Percentiles rank a stretch among this genome's conserved stretches.
phyloP scores from a whole-genome alignment of 2,113 vertebrate genomes.

The Platysteira castanea region DNA sequence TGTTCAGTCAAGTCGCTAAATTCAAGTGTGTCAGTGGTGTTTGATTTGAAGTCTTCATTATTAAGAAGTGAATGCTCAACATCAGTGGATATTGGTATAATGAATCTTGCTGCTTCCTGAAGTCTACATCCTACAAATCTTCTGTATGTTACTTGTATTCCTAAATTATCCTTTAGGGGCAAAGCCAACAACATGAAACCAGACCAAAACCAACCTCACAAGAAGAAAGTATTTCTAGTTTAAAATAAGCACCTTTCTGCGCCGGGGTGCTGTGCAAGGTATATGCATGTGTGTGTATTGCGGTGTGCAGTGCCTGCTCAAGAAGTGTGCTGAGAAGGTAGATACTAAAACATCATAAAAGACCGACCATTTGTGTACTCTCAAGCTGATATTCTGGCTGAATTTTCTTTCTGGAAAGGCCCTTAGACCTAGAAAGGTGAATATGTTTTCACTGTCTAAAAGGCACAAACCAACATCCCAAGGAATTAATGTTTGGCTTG shows the following conservation, averaged over 20 bases:
- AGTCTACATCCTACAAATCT: slow-evolving; percentile 1
- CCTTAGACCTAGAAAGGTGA: not conserved
- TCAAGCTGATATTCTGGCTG: not conserved
- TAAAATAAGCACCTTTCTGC: not conserved
- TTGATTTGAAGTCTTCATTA: slow-evolving; percentile 63
- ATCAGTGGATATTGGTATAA: not conserved
- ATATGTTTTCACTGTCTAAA: not conserved
- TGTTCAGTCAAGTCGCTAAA: slow-evolving; percentile 47
- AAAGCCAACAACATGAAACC: slow-evolving; percentile 2
- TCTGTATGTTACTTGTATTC: slow-evolving; percentile 15
- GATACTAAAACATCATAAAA: not conserved
- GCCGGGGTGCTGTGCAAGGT: not conserved
- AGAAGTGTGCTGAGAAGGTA: not conserved
- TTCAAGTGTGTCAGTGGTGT: slow-evolving; percentile 22
- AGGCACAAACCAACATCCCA: not conserved
- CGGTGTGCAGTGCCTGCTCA: not conserved
- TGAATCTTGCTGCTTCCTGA: not conserved
- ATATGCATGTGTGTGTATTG: not conserved
- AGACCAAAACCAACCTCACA: not conserved
- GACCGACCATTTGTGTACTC: not conserved
- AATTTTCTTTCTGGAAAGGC: not conserved
- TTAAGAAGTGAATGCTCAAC: slow-evolving; percentile 45
- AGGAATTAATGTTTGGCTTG: not conserved
- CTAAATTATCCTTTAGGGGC: slow-evolving; percentile 3
- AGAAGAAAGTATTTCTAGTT: not conserved